Conservation (phyloP, 2,113 vertebrate species). For the Malurus elegans region DNA sequence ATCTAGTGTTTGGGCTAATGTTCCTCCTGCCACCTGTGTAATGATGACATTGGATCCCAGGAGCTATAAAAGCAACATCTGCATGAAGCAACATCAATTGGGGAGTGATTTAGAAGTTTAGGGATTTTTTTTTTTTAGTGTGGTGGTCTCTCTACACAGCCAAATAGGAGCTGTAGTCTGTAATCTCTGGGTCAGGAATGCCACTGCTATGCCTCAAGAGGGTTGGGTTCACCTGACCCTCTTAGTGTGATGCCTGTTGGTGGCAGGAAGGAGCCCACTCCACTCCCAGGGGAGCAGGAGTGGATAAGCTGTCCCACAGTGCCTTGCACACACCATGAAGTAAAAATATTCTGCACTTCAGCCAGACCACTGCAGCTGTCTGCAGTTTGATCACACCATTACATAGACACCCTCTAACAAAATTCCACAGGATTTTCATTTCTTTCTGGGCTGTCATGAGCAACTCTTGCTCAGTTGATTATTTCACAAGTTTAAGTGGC, state of each 20-base stretch:
- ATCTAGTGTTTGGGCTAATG: neutral
- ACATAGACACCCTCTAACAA: neutral
- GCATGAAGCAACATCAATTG: neutral
- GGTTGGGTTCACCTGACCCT: neutral
- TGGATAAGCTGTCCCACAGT: fast-evolving
- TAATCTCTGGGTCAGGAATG: neutral
- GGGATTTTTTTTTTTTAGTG: neutral
- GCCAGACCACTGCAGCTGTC: neutral
- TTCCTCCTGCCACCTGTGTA: neutral
- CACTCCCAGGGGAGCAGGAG: neutral
- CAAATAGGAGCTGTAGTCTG: neutral
- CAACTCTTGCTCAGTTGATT: constrained; percentile 20
- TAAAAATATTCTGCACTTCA: neutral
- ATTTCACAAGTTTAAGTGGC: neutral
- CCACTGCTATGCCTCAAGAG: neutral
- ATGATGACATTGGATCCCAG: neutral
- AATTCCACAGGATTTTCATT: neutral
- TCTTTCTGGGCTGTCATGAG: neutral
- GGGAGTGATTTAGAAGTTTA: neutral
- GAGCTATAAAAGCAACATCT: neutral
- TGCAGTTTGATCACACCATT: neutral
- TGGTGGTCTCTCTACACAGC: neutral
- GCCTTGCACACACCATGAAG: fast-evolving
- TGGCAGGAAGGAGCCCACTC: neutral
- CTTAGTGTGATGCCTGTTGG: fast-evolving